Percentiles rank a stretch among this genome's conserved stretches.
Conservation (phyloP, 2,113 vertebrate species). For the Embiotoca jacksoni region DNA sequence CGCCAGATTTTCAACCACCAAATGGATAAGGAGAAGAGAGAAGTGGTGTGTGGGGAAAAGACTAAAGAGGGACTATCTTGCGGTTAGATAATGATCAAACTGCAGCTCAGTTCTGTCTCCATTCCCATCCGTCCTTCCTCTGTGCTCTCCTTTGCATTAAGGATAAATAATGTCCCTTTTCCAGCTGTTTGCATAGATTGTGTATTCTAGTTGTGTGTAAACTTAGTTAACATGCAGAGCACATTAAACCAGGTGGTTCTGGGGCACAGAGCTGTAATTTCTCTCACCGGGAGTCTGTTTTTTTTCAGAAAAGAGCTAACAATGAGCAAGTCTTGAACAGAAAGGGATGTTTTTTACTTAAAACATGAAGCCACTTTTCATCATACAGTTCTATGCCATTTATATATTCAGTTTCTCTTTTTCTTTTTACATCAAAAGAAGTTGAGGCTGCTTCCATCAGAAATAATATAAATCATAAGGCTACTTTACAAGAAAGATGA, state of each 20-base stretch:
- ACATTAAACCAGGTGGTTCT: conserved; percentile 66
- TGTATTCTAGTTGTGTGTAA: conserved; percentile 61
- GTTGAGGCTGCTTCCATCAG: conserved; percentile 1
- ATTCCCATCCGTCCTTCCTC: conserved; percentile 9
- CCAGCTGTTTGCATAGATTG: conserved; percentile 57
- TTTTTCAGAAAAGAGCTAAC: conserved; percentile 25
- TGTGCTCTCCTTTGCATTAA: conserved; percentile 12
- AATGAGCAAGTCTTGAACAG: conserved; percentile 11
- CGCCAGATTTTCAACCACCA: conserved; percentile 30
- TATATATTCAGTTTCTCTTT: neutral
- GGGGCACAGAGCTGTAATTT: conserved; percentile 59
- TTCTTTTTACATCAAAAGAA: neutral
- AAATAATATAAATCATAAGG: conserved; percentile 4
- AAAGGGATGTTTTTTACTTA: neutral
- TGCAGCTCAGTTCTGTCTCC: conserved; percentile 15
- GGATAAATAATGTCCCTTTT: conserved; percentile 20
- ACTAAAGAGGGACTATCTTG: conserved; percentile 13
- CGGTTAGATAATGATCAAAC: conserved; percentile 27
- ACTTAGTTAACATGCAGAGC: conserved; percentile 67
- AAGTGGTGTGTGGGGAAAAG: neutral
- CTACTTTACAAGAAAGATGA: conserved; percentile 6
- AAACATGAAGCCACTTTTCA: conserved; percentile 5
- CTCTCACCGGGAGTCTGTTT: conserved; percentile 51
- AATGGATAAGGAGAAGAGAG: conserved; percentile 11
- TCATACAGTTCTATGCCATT: neutral